phyloP scores from a whole-genome alignment of 2,888 invertebrate species.

The Caenorhabditis parvicauda region DNA sequence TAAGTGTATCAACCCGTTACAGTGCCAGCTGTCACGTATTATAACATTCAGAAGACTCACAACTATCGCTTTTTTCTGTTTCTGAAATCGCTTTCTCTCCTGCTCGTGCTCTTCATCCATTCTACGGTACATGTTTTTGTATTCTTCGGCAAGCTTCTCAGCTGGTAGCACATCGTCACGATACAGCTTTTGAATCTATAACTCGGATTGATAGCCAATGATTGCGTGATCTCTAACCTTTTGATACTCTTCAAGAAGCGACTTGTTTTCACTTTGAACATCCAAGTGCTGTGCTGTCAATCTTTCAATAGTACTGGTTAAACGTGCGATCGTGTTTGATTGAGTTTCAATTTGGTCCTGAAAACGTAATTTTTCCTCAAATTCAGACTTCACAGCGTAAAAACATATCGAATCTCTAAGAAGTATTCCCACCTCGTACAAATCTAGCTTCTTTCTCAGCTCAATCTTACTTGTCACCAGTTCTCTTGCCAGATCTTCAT shows the following conservation, averaged over 20 bases:
- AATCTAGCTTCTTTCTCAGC: constrained; percentile 67
- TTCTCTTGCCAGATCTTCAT: constrained; percentile 70
- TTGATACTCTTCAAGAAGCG: constrained; percentile 74
- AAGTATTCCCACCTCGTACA: constrained; percentile 44
- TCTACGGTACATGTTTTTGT: constrained; percentile 54
- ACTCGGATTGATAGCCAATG: constrained; percentile 42
- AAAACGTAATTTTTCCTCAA: not conserved
- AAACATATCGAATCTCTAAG: not conserved
- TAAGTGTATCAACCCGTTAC: too few relatives aligned
- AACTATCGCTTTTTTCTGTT: constrained; percentile 47
- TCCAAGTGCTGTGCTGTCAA: constrained; percentile 69
- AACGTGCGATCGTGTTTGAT: constrained; percentile 25
- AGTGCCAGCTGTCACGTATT: too few relatives aligned
- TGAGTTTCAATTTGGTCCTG: constrained; percentile 36
- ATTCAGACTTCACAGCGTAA: not conserved
- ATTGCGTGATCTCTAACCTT: constrained; percentile 71
- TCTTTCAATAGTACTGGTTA: too few relatives aligned
- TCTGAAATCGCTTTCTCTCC: constrained; percentile 42
- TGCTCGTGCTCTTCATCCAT: too few relatives aligned
- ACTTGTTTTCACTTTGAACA: too few relatives aligned
- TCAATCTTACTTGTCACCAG: constrained; percentile 69
- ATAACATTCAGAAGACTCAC: constrained; percentile 30
- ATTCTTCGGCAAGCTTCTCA: constrained; percentile 44
- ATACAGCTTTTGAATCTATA: constrained; percentile 72
- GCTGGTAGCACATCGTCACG: constrained; percentile 72